Evolutionary conservation across 2,888 invertebrate species (phyloP), one percentile per base, ranked within the genome.

Genomic region (Drosophila neotestacea): DNA sequence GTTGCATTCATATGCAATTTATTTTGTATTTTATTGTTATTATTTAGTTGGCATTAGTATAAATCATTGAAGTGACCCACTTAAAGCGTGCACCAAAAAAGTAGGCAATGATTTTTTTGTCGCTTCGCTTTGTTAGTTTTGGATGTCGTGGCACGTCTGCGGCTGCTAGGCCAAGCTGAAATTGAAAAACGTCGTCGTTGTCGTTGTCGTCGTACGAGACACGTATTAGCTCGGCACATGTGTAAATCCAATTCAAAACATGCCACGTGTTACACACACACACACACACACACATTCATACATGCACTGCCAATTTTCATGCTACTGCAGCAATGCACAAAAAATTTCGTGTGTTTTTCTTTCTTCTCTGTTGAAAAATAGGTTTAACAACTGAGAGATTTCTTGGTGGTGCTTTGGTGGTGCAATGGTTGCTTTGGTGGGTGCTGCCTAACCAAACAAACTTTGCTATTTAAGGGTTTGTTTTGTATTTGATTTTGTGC

Each of bases 181-280:
- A 88, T 84, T 85, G 88, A 88, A 88, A 83, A 84, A 79, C 79
- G 61, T 54, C 51, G 51, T 51, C 70, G 52, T 44, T 77, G 61
- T 54, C 48, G 51, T 51, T 77, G 61, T 54, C 48, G 51, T 51
- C 66, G 52, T 44, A 51, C 56, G 55, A 60, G 76, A 69, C 83
- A 84, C 88, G 83, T 88, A 83, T 88, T 79, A 77, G 74, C 75
- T 77, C 70, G 60, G 83, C 83, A 84, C 88, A 88, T 88, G 83
- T 84, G 88, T 84, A 88, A 84, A 84, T 85, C 88, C 85, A 82
- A 85, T 83, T 77, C 86, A 84, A 85, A 84, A 84, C 83, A 88
- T 73, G 86, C 72, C 88, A 85, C 85, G 81, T 85, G 73, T 51
- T 28, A 60, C 51, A 39, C 9, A 42, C 27, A 27, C 28, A 4